These are phyloP conservation scores for Epistrophe grossulariae DNA, from an alignment of 2,888 invertebrate genomes.

Conservation along the genomic window DNA sequence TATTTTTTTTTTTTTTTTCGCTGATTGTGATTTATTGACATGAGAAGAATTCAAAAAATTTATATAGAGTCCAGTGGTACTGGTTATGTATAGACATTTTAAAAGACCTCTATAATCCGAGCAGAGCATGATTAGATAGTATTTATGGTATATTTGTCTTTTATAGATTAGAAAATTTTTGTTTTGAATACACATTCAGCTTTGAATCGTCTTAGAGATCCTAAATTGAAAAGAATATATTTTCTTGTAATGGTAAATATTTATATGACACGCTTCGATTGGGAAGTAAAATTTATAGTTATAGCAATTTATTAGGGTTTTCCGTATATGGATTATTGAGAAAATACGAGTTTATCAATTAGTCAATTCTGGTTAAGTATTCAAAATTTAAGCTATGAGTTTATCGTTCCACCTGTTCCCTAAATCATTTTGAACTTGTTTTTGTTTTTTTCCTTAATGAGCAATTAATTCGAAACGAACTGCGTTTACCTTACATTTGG, in stretches of 20 bases:
- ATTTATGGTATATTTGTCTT: constrained; percentile 35
- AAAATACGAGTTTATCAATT: not conserved
- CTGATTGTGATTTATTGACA: constrained; percentile 73
- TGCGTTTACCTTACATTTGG: not conserved
- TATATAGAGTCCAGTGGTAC: not conserved
- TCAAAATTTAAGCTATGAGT: not conserved
- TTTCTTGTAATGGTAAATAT: constrained; percentile 1
- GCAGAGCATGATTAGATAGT: constrained; percentile 27
- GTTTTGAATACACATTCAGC: constrained; percentile 29
- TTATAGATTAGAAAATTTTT: constrained; percentile 17
- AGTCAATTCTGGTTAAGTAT: not conserved
- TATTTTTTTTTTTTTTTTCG: not conserved
- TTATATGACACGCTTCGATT: not conserved
- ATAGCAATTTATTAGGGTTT: constrained; percentile 17
- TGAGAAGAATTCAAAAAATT: constrained; percentile 36
- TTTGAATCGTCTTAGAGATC: constrained; percentile 20
- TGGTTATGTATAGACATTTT: not conserved
- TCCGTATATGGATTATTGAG: not conserved
- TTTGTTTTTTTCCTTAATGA: not conserved
- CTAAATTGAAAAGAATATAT: not conserved
- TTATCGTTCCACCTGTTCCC: not conserved
- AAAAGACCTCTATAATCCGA: constrained; percentile 24
- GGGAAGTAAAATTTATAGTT: not conserved
- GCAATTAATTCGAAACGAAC: too few species aligned
- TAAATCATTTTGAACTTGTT: not conserved